Base-by-base conservation (phyloP, 2,888 invertebrate species). In the Brachyopa scutellaris region DNA sequence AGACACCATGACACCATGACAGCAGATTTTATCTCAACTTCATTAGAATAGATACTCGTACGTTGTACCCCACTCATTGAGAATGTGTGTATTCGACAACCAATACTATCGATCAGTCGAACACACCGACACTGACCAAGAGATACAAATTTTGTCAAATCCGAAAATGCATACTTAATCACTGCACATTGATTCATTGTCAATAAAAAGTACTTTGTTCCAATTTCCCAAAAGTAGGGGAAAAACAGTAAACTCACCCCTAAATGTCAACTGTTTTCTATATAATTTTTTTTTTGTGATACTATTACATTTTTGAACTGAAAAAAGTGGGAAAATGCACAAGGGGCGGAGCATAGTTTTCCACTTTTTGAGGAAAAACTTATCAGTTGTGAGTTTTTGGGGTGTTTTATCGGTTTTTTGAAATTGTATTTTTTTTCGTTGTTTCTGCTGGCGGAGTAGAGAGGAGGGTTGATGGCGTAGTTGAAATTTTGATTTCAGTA, bases 321-420 rank as follows among this genome's bases (percentile, higher is more conserved):
- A 49, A 74, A 66, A 51, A 59, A 84, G 64, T 69, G 47, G 84
- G 85, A 87, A 74, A 87, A 87, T 66, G 55, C 61, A 15, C 64
- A 61, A 88, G 88, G 87, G 88, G 88, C 88, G 88, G 88, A 88
- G 88, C 88, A 86, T 88, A 86, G 87, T 88, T 88, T 88, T 88
- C 86, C 87, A 87, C 85, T 87, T 89, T 89, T 89, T 88, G 87
- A 88, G 89, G 89, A 87, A 89, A 89, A 89, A 88, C 87, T 85
- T 88, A 86, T 87, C 88, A 89, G 88, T 89, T 89, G 88, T 88
- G 87, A 87, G 89, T 87, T 88, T 89, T 88, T 89, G 88, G 89
- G 89, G 90, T 89, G 89, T 89, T 89, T 89, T 88, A 88, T 87
- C 86, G 88, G 87, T 87, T 87, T 88, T 89, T 89, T 87, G 85